A percentile compares a stretch with the other conserved stretches of the same genome.
phyloP scores from a whole-genome alignment of 1,140 invertebrate genomes.

The Piezodorus guildinii region DNA sequence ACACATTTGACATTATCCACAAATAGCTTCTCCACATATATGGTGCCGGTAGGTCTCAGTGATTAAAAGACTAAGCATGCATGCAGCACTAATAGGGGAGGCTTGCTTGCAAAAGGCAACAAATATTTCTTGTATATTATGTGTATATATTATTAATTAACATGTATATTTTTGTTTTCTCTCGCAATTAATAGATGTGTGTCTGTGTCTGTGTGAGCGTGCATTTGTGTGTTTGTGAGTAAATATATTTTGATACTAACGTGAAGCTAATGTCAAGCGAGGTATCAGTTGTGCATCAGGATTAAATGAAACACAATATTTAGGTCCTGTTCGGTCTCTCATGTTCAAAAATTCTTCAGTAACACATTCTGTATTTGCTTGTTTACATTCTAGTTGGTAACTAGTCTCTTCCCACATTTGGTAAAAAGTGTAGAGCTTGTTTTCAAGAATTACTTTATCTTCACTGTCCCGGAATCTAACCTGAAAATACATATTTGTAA shows the following conservation, averaged over 20 bases:
- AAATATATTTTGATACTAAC: not conserved
- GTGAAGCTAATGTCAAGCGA: not conserved
- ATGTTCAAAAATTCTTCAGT: constrained; percentile 58
- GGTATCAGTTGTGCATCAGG: constrained; percentile 36
- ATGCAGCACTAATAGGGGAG: too few species aligned
- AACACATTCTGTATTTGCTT: constrained; percentile 69
- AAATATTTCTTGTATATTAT: too few species aligned
- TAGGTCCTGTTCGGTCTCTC: constrained; percentile 42
- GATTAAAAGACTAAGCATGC: too few species aligned
- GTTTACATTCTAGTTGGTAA: constrained; percentile 72
- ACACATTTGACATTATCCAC: too few species aligned
- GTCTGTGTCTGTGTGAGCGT: too few species aligned
- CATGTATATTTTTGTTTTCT: too few species aligned
- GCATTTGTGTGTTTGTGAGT: not conserved
- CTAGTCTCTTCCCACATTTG: constrained; percentile 92
- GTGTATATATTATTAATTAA: too few species aligned
- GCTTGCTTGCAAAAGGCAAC: too few species aligned
- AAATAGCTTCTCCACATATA: too few species aligned
- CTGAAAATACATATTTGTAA: constrained; percentile 17
- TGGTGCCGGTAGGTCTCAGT: too few species aligned
- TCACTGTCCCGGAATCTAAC: constrained; percentile 17
- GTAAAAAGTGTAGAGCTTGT: constrained; percentile 52
- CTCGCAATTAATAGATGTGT: too few species aligned
- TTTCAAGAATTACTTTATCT: constrained; percentile 37
- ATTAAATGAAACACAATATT: constrained; percentile 54